Evolutionary conservation across 2,113 vertebrate genomes (phyloP), one percentile per base, ranked within the genome.

Genomic region (Etheostoma spectabile): DNA sequence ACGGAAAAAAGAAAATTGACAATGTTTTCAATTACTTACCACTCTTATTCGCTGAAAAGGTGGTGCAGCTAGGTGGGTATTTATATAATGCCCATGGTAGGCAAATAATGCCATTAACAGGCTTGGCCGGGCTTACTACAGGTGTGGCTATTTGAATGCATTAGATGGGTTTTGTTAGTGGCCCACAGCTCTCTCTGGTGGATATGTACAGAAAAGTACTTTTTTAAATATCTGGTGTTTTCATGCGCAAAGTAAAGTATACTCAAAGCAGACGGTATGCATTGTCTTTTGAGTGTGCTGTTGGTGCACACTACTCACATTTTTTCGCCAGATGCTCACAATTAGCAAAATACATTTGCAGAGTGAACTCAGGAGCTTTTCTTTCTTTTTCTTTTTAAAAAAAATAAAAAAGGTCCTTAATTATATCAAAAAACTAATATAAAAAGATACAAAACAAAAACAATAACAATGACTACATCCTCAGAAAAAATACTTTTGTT

Each of bases 121-220:
- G n/a, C 24, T 7, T 42, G 14, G 19, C 18, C 22, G 2, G 4
- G 24, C 2, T 85, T 46, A 52, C 16, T 45, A 4, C 33, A 74
- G 42, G 49, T 46, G 16, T 55, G 27, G 21, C 21, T 22, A 18
- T 76, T 72, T 69, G 46, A 49, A 77, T 15, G 12, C 6, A 38
- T 16, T 12, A 8, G 5, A 42, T 14, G 16, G 11, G 16, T 6
- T 76, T 65, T 6, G 6, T 71, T n/a, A 60, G 22, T 21, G 42
- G 27, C 14, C 18, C 33, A 52, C 27, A 69, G 63, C 82, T 24
- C 89, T 85, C 82, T 81, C 92, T 91, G 53, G 81, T 91, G 92
- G 86, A 61, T 11, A 7, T 4, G 4, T 38, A n/a, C 12, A 68
- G 24, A 13, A 64, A 62, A 59, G 12, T 38, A 61, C 8, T 52